Base-by-base conservation (phyloP, 1,140 invertebrate genomes). In the Sycobia sp. region DNA sequence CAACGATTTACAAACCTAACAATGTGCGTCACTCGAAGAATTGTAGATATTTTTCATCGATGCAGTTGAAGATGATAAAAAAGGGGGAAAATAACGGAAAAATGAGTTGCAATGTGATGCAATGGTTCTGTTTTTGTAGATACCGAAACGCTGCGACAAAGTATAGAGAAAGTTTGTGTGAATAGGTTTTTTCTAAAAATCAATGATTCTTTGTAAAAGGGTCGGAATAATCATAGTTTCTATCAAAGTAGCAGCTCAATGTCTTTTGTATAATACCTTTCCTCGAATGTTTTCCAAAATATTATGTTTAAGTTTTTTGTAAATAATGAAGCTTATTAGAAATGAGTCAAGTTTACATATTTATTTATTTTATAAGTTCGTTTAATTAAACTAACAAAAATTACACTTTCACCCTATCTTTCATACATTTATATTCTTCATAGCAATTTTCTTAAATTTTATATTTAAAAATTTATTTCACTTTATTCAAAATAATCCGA, bases 161-260 rank as follows among this genome's bases (percentile, higher is more conserved):
- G 67, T 73, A 78, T 79, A 78, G 73, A 76, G 74, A 67, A 77
- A 71, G 68, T 76, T 81, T 81, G 79, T 81, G 80, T 82, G 79
- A 80, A 82, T 80, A 82, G 77, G 71, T 79, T 79, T 82, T 81
- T 82, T 80, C 72, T 79, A 78, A 78, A 77, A 69, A 74, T 71
- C 27, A 76, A 74, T 75, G 78, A 80, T 82, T 81, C 77, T 82
- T 82, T 81, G 79, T 81, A 81, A 81, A 82, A 80, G 79, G 73
- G 72, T 80, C 77, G 74, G n/a, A 81, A 82, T 81, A 80, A 82
- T 81, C 77, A 81, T 82, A 82, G 80, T 82, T 82, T 82, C 78
- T 81, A 82, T 81, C 75, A 82, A 82, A 80, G 56, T 67, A 54
- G 61, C 46, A 63, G 61, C 61, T 63, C 25, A 57, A 63, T 63